phyloP scores from a whole-genome alignment of 1,140 invertebrate genomes.

The Ceratitis capitata region DNA sequence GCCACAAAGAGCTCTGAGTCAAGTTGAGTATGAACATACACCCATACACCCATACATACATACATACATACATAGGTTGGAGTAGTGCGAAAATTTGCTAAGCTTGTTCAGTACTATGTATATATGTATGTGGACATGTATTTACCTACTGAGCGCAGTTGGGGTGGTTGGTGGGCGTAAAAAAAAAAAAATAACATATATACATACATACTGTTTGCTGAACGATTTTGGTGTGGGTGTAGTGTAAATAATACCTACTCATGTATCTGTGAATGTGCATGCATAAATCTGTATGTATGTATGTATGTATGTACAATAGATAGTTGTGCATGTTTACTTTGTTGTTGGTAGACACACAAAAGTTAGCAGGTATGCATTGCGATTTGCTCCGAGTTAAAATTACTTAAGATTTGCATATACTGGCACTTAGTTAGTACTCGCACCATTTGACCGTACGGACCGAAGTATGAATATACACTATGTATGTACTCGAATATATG shows the following conservation, averaged over 20 bases:
- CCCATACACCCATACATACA: no score
- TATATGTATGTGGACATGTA: no score
- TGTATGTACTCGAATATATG: no score
- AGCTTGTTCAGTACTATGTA: conserved; percentile 4
- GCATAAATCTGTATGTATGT: background rate
- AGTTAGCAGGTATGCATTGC: conserved; percentile 21
- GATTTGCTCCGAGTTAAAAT: conserved; percentile 35
- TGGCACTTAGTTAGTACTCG: conserved; percentile 35
- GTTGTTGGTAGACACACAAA: background rate
- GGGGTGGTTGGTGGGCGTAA: background rate
- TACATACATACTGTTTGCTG: background rate
- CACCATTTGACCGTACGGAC: conserved; percentile 27
- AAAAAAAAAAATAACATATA: background rate
- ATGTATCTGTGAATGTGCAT: no score
- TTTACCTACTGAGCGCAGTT: no score
- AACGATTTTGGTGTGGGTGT: background rate
- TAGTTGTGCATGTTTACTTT: no score
- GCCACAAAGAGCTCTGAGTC: conserved; percentile 27
- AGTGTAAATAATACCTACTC: background rate
- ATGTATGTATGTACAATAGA: background rate
- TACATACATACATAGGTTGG: no score
- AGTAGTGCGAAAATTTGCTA: conserved; percentile 2
- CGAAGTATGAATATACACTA: no score
- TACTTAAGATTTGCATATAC: conserved; percentile 37
- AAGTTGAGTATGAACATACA: no score